Evolutionary conservation across 2,888 invertebrate genomes (phyloP), one percentile per base, ranked within the genome.

Genomic region (Physocephala rufipes): DNA sequence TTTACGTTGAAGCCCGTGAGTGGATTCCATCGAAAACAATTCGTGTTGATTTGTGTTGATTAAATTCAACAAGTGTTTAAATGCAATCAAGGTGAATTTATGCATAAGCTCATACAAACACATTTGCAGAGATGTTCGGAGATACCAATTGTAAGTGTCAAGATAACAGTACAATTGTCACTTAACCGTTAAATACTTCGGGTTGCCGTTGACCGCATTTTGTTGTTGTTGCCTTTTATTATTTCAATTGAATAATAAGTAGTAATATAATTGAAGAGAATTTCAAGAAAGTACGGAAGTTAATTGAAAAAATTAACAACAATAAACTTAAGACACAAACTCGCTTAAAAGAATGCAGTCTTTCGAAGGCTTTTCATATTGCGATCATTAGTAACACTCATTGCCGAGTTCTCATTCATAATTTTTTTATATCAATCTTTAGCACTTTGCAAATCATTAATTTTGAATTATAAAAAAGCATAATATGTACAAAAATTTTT

Each of bases 11-110:
- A 36, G 63, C 7, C 26, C 47, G 45, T 26, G 24, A 26, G 26
- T 58, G 24, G 24, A 58, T 58, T 21, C 58, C 19, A 19, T 28
- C 30, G 30, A 61, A 49, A 61, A 68, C 61, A 36, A 61, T 36
- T 68, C 68, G 49, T 26, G 26, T 58, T 68, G 68, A 68, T 68
- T 68, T 68, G 67, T 51, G 62, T 68, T 68, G 68, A 68, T 68
- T 68, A 61, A 68, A 68, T 68, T 51, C 62, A 68, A 68, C 68
- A 68, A 68, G 61, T 68, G 68, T 68, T 68, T 36, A 62, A 68
- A 67, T 59, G 59, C 67, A 36, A 67, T 67, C 67, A 67, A 19
- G 19, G 59, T n/a, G 59, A 67, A 62, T 62, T 68, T 61, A 62
- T 68, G 68, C 53, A 62, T 36, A 36, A 36, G 9, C 36, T 7